Base-by-base conservation (phyloP, 2,888 invertebrate species). In the Lymantria dispar region DNA sequence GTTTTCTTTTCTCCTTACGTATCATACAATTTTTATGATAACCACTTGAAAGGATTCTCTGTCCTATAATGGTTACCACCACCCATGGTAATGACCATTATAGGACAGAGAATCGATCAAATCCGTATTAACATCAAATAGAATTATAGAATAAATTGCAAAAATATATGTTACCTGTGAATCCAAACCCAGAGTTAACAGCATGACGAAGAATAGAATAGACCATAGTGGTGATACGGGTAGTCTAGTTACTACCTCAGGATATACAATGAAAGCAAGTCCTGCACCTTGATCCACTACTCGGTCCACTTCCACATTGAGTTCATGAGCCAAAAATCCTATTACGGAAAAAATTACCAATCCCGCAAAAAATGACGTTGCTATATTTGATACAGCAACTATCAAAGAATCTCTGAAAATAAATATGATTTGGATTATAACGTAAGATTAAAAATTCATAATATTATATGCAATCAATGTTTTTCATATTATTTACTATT, bases 201-300 rank as follows among this genome's bases (percentile, higher is more conserved):
- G 85, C 95, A 95, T 96, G 48, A 95, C 93, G 80, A 96, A 96
- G 86, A 96, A 96, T 3, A 96, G 88, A 48, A 96, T 92, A 7
- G 97, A 95, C 96, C 96, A 97, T 8, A 97, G 88, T 0, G 96
- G 96, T 0, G 97, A 94, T 0, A 96, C 92, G 0, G 96, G 96
- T 56, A 97, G 84, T 55, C 95, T 93, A 0, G 96, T 94, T 0
- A 97, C 95, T 54, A 94, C 94, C 85, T 97, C 97, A 0, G 97
- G 96, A 75, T 96, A 96, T n/a, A 96, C 96, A 54, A 97, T 95
- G 72, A 97, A 97, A 0, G 96, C 96, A 58, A 97, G 81, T 7
- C 96, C 96, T 13, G 96, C 94, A 0, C 95, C 95, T 73, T 95
- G 94, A 67, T 89, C 95, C n/a, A 95, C 95, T 47, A 96, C 96